Evolutionary conservation across 2,888 invertebrate species (phyloP).

Genomic region (Mythimna albipuncta): DNA sequence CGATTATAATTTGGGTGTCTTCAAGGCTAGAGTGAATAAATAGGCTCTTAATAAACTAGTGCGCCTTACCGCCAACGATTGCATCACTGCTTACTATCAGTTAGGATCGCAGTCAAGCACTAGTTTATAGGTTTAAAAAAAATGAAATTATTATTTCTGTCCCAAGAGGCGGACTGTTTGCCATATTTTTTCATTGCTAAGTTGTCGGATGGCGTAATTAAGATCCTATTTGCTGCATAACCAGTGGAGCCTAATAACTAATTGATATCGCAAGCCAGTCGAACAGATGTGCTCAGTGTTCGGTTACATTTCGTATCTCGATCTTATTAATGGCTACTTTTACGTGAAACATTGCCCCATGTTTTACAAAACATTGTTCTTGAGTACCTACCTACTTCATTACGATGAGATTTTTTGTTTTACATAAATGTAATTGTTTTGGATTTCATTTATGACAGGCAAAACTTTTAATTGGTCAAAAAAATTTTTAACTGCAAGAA

Average conservation of each 20-base stretch:
- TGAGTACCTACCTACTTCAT: constrained; percentile 4
- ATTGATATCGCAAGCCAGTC: constrained; percentile 41
- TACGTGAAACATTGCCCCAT: constrained; percentile 42
- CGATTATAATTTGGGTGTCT: no score
- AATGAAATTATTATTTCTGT: constrained; percentile 18
- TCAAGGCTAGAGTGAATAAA: neutral
- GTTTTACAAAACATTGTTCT: constrained; percentile 41
- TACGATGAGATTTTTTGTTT: neutral
- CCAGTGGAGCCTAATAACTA: constrained; percentile 38
- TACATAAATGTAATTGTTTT: neutral
- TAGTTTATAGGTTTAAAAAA: no score
- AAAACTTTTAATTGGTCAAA: no score
- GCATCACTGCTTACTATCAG: no score
- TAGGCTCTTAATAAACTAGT: no score
- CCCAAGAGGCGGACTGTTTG: neutral
- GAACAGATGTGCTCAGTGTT: constrained; percentile 49
- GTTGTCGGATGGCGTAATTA: constrained; percentile 41
- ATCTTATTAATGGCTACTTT: constrained; percentile 44
- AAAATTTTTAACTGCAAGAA: no score
- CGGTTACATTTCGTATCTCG: constrained; percentile 46
- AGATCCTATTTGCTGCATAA: constrained; percentile 30
- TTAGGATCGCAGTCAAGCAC: no score
- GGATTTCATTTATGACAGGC: no score
- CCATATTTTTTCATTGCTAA: constrained; percentile 34
- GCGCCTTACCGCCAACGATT: no score